phyloP scores from a whole-genome alignment of 2,888 invertebrate species.

The Atethmia centrago region DNA sequence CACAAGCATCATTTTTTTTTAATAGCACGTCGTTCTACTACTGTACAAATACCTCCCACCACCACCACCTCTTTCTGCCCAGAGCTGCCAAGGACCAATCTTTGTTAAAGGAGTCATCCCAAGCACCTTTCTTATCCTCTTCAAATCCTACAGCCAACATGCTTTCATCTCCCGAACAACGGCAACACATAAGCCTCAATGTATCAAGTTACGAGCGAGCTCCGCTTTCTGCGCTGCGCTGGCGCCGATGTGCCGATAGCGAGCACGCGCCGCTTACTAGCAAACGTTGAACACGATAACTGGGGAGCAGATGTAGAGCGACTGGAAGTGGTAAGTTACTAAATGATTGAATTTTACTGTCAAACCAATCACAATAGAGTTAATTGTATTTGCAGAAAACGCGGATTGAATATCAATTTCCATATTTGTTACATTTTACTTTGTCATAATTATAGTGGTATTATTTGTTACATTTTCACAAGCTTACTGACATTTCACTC shows the following conservation, averaged over 20 bases:
- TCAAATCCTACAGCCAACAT: background rate
- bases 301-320: conserved; percentile 21
- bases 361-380: too few species aligned
- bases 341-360: too few species aligned
- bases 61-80: background rate
- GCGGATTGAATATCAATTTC: too few species aligned
- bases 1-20: background rate
- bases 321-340: conserved; percentile 34
- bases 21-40: accelerated
- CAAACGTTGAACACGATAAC: conserved; percentile 65
- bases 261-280: conserved; percentile 72
- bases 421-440: too few species aligned
- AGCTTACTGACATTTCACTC: too few species aligned
- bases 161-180: conserved; percentile 15
- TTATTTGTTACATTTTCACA: too few species aligned
- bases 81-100: background rate
- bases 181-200: conserved; percentile 38
- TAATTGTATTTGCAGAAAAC: too few species aligned
- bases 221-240: conserved; percentile 69
- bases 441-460: too few species aligned
- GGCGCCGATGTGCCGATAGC: conserved; percentile 69
- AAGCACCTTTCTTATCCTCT: too few species aligned
- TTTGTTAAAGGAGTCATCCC: background rate
- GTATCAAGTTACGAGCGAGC: conserved; percentile 57
- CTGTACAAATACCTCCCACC: background rate